A percentile compares a stretch with the other conserved stretches of the same genome.
Conservation (phyloP, 92 coral and sea anemone genomes). For the Parazoanthus swiftii region DNA sequence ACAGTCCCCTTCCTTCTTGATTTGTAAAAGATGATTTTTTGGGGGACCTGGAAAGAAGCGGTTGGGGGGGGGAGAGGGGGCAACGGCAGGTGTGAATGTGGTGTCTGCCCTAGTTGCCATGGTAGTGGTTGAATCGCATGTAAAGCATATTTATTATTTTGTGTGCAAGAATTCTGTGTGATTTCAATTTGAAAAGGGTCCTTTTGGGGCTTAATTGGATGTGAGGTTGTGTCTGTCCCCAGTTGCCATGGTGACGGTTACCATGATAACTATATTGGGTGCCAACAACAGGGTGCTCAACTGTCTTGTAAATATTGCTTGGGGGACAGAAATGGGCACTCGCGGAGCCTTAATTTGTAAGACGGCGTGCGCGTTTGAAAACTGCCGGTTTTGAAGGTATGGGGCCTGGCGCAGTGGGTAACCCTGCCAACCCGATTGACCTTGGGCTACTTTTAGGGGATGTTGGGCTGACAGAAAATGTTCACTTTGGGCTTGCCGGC, state of each 20-base stretch:
- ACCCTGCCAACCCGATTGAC: constrained; percentile 11
- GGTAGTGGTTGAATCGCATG: too few species aligned
- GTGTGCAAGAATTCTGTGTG: too few species aligned
- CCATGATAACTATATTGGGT: constrained; percentile 9
- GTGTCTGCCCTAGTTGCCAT: too few species aligned
- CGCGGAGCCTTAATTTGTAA: constrained; percentile 7
- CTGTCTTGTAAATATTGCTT: too few species aligned
- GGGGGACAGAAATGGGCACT: too few species aligned
- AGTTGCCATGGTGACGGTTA: not conserved
- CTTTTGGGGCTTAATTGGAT: too few species aligned
- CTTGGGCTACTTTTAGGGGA: not conserved
- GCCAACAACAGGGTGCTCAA: not conserved
- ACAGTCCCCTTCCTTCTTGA: constrained; percentile 16
- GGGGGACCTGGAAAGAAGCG: constrained; percentile 18
- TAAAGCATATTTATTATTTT: too few species aligned
- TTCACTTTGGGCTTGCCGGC: not conserved
- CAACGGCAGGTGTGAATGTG: not conserved
- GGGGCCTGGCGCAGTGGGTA: constrained; percentile 16
- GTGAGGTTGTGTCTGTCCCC: too few species aligned
- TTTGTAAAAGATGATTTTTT: constrained; percentile 10
- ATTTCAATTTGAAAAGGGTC: too few species aligned
- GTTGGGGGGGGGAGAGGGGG: constrained; percentile 12
- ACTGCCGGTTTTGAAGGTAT: constrained; percentile 15
- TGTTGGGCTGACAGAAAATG: too few species aligned
- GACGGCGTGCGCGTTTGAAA: constrained; percentile 19